Evolutionary conservation across 2,888 invertebrate genomes (phyloP), one percentile per base, ranked within the genome.

Genomic region (Tryphoninae sp.): DNA sequence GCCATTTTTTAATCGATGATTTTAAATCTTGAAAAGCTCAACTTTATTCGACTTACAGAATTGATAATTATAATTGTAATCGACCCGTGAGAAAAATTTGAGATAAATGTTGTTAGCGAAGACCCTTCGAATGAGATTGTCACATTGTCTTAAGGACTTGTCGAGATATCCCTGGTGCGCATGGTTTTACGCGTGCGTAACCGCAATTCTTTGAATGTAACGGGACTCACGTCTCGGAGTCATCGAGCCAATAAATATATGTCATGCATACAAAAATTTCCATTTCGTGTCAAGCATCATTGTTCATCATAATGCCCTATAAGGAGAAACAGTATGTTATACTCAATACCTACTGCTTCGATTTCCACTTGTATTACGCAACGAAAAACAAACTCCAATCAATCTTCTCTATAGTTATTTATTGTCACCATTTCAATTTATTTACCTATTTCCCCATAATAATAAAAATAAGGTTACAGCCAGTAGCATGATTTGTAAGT

Each of bases 171-270:
- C 74, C 74, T 74, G 74, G 19, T 16, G 19, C 22, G 40, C 19
- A 51, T 13, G 9, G 4, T 11, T 53, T 51, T 65, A 65, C 74
- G 74, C 74, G 65, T 74, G 74, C 64, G 65, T 74, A 11, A 64
- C 62, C 61, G 72, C 59, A 77, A 81, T 81, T 26, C 75, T 78
- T 75, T 22, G 55, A 62, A 75, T 59, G 2, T 65, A 64, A 71
- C 62, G 75, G 64, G 65, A 69, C 67, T 16, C 62, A 53, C 26
- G 53, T 45, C 45, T 23, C 42, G 11, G 51, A 69, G 19, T 69
- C 77, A 64, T 55, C 76, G 76, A 69, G 76, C 68, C 77, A 55
- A 64, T 9, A 23, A 69, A 69, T 69, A 69, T 55, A 49, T 69
- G 45, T 23, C 51, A 62, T 53, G 53, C 69, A 55, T 16, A 69